Evolutionary conservation across 2,113 vertebrate genomes (phyloP), one percentile per base, ranked within the genome.

Genomic region (Plestiodon gilberti): DNA sequence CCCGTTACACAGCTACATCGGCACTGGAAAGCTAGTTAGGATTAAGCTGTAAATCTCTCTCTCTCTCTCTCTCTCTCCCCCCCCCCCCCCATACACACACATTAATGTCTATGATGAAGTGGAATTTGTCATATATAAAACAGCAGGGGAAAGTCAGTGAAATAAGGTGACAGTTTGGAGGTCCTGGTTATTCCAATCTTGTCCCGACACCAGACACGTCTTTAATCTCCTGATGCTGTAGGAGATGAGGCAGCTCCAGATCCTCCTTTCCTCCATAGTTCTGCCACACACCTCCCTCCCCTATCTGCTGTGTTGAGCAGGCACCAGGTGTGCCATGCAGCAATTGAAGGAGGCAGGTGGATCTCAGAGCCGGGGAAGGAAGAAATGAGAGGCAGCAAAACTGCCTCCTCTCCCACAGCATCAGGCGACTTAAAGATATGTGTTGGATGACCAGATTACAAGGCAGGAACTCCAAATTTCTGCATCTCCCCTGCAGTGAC

Each of bases 151-250:
- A 85, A 35, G 84, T 81, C 89, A 79, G 4, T 88, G 81, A 85
- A 93, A 93, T 88, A 88, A 93, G 88, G 43, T 83, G 89, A 90
- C 84, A 87, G 88, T 70, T 84, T 23, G 89, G 88, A 89, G 77
- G 82, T 20, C 91, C 85, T 71, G 62, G 57, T 11, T 3, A 73
- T 79, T 30, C 83, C 69, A 89, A 93, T 84, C 89, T 83, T 84
- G 75, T 88, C 84, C 81, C 87, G 79, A 59, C 67, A 84, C 40
- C 35, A 57, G 82, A 75, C 89, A 79, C 90, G 59, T 84, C 80
- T 75, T 30, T 88, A 40, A 80, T 62, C 14, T 73, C n/a, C 81
- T 70, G n/a, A 28, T 15, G 6, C 6, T 18, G 8, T 55, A 18
- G 3, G 48, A 77, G 43, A 65, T 71, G 35, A n/a, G 25, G 75